Base-by-base conservation (phyloP, 2,113 vertebrate genomes). In the Hystrix cristata region DNA sequence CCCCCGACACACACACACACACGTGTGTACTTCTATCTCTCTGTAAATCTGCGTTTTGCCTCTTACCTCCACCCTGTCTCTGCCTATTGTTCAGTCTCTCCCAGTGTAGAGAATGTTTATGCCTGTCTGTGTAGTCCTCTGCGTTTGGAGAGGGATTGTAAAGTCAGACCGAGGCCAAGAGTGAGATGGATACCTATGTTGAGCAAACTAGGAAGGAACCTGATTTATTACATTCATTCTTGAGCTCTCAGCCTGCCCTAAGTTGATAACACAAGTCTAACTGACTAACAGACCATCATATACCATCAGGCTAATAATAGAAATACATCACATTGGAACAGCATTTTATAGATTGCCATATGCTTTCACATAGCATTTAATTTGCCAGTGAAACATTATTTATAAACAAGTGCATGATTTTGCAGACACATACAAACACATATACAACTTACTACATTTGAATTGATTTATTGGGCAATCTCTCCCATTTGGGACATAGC, bases 391-490 rank as follows among this genome's bases (percentile, higher is more conserved):
- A 69, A 76, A 53, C 16, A 81, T 84, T 72, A 74, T 89, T 48
- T 91, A 86, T 87, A 72, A 29, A 60, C 25, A 87, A 87, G 18
- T 57, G 1, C 5, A 11, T 78, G 60, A 27, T 82, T 76, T 91
- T 78, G 19, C n/a, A 93, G 74, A 90, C 31, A 90, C 19, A 51
- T 11, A 27, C 7, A 67, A 38, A 84, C 15, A 57, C 13, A 81
- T 23, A 90, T 82, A 94, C 34, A 84, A 8, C 3, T 87, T 38
- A 76, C 53, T 48, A 38, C 25, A 12, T 29, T 78, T 21, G 18
- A 91, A 78, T 87, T 87, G 60, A 82, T 87, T 67, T 71, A 87
- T 38, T 79, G 94, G 29, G 46, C 34, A 83, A 48, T 34, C 53
- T 84, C 23, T 57, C 19, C 12, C 62, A n/a, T 34, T 34, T 69